Base-by-base conservation (phyloP, 2,113 vertebrate species). In the Oncorhynchus clarkii region DNA sequence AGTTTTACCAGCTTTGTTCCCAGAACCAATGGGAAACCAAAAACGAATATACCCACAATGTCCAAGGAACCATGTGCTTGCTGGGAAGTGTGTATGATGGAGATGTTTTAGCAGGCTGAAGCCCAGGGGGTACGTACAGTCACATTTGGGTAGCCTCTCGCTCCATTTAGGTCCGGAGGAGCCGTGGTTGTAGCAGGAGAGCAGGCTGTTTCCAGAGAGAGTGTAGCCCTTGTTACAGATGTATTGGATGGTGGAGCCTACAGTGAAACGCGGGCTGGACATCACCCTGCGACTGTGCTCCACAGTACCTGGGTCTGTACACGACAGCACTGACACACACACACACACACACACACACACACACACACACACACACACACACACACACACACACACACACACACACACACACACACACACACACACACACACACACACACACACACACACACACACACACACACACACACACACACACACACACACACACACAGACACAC, bases 151-250 rank as follows among this genome's bases (percentile, higher is more conserved):
- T 11, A 94, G 90, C 26, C 93, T 95, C 85, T 97, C 95, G 0
- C 94, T 99, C 97, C 97, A 99, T 79, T 95, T 96, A 66, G 97
- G 97, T 27, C 93, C 96, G 0, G 94, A 92, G 0, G 94, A 92
- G 0, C 95, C 94, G 0, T 95, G 95, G 76, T 93, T 94, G 1
- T 96, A 95, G 89, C 97, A 99, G 80, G 94, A 95, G 67, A 99
- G 93, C 18, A 96, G 92, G 48, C 93, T 93, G 2, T 95, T 91
- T 0, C 97, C 97, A 0, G 94, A 94, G 86, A 99, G 88, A 39
- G 88, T 69, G 20, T 95, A 97, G 78, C 96, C 96, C 74, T 96
- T 96, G 89, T 96, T 93, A 0, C 97, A 99, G 81, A 97, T 78
- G 27, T 96, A 99, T 86, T 96, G 97, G 78, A 99, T 94, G 0